Conservation (phyloP, 2,113 vertebrate species). For the Stigmatopora argus region DNA sequence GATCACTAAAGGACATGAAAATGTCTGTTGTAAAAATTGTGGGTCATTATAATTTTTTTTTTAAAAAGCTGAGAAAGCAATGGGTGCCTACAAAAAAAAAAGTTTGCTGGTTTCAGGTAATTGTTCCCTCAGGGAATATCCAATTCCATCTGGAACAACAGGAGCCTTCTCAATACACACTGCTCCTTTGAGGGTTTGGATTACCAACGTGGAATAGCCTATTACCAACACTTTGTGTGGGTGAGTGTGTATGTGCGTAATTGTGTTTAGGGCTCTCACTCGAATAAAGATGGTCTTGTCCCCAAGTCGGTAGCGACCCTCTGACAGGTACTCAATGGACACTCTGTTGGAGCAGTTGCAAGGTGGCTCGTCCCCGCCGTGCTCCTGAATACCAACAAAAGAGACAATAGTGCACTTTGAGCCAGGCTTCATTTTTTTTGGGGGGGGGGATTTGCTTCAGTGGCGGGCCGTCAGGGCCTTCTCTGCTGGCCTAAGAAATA, state of each 20-base stretch:
- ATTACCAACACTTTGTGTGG: not conserved
- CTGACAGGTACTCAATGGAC: conserved; percentile 95
- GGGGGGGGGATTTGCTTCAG: not conserved
- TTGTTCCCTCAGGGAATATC: conserved; percentile 4
- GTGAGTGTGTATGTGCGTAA: not conserved
- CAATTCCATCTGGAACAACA: not conserved
- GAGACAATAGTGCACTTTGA: not conserved
- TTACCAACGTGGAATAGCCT: not conserved
- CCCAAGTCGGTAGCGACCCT: conserved; percentile 91
- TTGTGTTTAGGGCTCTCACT: conserved; percentile 66
- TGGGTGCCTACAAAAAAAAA: not conserved
- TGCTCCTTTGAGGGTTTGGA: conserved; percentile 3
- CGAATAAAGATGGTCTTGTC: conserved; percentile 97
- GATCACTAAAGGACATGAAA: not conserved
- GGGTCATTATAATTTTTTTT: no score
- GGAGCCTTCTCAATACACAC: not conserved
- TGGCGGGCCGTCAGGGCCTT: no score
- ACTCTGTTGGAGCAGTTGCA: conserved; percentile 92
- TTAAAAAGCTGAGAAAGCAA: not conserved
- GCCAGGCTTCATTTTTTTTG: not conserved
- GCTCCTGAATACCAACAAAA: conserved; percentile 70
- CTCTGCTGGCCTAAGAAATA: no score
- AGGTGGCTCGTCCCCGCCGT: conserved; percentile 82
- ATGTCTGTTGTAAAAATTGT: no score
- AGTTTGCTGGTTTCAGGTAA: not conserved